A percentile compares a stretch with the other conserved stretches of the same genome.
phyloP scores from a whole-genome alignment of 2,888 invertebrate species.

The Parnassius mnemosyne region DNA sequence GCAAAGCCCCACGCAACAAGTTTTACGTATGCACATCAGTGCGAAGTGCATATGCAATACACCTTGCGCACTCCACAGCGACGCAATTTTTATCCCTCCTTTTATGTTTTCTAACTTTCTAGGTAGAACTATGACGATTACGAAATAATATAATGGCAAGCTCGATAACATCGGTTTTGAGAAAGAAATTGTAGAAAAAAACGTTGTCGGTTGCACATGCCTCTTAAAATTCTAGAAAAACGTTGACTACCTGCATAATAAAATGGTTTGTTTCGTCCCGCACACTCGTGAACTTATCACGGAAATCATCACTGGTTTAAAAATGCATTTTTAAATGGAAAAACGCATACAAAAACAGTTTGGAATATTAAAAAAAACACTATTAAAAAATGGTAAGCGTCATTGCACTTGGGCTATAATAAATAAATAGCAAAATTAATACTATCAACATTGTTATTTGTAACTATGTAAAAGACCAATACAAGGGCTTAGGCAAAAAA shows the following conservation, averaged over 20 bases:
- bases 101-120: conserved; percentile 27
- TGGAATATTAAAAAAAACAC: no score
- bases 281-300: conserved; percentile 14
- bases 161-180: conserved; percentile 20
- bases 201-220: conserved; percentile 11
- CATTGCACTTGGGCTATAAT: no score
- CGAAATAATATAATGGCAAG: conserved; percentile 17
- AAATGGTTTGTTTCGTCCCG: conserved; percentile 18
- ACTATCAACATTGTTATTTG: no score
- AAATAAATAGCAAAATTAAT: no score
- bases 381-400: no score
- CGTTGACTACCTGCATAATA: conserved; percentile 21
- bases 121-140: conserved; percentile 16
- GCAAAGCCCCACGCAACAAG: conserved; percentile 51
- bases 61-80: conserved; percentile 43
- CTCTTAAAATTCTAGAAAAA: conserved; percentile 16
- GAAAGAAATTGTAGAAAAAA: conserved; percentile 15
- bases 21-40: conserved; percentile 52
- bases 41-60: conserved; percentile 47
- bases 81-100: conserved; percentile 31
- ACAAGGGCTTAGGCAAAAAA: no score
- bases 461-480: no score
- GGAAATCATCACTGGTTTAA: conserved; percentile 5
- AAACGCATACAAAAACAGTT: no score
- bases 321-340: background rate